These are phyloP conservation scores for Channallabes apus DNA, from an alignment of 2,797 vertebrate genomes.

Conservation along the genomic window DNA sequence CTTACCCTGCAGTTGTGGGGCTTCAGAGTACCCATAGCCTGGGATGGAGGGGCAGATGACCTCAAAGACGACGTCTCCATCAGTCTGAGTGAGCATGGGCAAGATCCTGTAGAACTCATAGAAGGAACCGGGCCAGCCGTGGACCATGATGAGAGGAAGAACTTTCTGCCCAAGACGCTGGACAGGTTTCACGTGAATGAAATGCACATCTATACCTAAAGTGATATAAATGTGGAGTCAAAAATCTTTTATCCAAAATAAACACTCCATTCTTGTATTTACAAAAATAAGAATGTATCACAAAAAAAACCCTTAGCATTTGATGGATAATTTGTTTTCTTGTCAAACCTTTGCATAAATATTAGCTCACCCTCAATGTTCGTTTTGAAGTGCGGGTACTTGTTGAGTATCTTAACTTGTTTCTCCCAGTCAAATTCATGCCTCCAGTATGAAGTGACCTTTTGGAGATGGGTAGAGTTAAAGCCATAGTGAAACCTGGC, in stretches of 20 bases:
- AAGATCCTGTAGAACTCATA: constrained; percentile 89
- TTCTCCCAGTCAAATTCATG: constrained; percentile 83
- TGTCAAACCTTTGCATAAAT: neutral
- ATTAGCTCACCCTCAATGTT: constrained; percentile 83
- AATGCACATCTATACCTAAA: constrained; percentile 84
- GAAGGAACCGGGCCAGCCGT: constrained; percentile 90
- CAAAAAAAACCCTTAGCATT: neutral
- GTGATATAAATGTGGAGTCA: neutral
- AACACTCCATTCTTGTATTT: neutral
- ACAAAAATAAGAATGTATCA: neutral
- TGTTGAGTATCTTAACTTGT: constrained; percentile 82
- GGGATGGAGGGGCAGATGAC: constrained; percentile 90
- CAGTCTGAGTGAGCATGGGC: constrained; percentile 77
- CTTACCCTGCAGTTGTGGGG: constrained; percentile 80
- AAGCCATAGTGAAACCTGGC: constrained; percentile 83
- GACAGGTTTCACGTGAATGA: constrained; percentile 79
- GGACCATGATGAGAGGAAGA: constrained; percentile 81
- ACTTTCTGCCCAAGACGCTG: constrained; percentile 66
- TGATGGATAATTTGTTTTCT: neutral
- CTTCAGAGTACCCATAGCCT: constrained; percentile 87
- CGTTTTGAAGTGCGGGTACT: constrained; percentile 86
- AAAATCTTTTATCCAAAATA: neutral
- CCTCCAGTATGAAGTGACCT: constrained; percentile 84
- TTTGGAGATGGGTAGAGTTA: constrained; percentile 78
- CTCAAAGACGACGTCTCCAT: constrained; percentile 75